Percentiles rank a stretch among this genome's conserved stretches.
These are phyloP conservation scores for Eucera pruinosa DNA, from an alignment of 2,888 invertebrate genomes.

Conservation along the genomic window DNA sequence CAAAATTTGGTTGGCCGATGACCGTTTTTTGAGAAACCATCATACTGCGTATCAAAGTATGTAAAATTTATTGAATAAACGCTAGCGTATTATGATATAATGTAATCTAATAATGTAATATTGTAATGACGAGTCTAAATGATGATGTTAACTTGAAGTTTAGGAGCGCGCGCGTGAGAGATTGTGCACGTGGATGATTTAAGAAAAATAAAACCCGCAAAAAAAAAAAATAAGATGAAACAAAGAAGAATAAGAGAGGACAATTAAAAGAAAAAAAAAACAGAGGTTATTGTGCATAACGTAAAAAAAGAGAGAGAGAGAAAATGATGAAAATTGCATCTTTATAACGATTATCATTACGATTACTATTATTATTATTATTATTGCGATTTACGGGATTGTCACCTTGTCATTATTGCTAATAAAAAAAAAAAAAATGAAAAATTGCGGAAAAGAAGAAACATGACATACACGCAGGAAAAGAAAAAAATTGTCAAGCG, in stretches of 20 bases:
- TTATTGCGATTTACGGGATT: conserved; percentile 82
- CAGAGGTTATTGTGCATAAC: conserved; percentile 82
- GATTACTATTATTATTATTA: conserved; percentile 80
- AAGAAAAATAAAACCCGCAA: too few species aligned
- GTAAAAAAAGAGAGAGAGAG: conserved; percentile 20
- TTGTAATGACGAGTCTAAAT: conserved; percentile 85
- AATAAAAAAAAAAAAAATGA: not conserved
- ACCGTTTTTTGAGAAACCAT: conserved; percentile 84
- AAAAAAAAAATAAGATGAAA: conserved; percentile 71
- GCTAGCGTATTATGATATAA: conserved; percentile 84
- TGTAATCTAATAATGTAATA: conserved; percentile 85
- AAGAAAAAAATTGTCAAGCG: conserved; percentile 30
- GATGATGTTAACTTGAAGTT: conserved; percentile 84
- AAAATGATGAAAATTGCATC: conserved; percentile 77
- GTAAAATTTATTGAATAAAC: conserved; percentile 85
- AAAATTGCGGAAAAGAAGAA: not conserved
- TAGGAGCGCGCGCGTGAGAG: conserved; percentile 82
- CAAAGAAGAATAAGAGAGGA: conserved; percentile 69
- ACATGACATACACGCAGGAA: not conserved
- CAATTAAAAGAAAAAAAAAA: conserved; percentile 74
- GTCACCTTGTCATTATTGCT: conserved; percentile 76
- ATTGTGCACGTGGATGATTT: conserved; percentile 75
- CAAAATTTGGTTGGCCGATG: conserved; percentile 85
- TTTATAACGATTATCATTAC: conserved; percentile 81
- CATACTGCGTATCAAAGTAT: conserved; percentile 85